These are phyloP conservation scores for Plebejus argus DNA, from an alignment of 2,888 invertebrate species.

Conservation along the genomic window DNA sequence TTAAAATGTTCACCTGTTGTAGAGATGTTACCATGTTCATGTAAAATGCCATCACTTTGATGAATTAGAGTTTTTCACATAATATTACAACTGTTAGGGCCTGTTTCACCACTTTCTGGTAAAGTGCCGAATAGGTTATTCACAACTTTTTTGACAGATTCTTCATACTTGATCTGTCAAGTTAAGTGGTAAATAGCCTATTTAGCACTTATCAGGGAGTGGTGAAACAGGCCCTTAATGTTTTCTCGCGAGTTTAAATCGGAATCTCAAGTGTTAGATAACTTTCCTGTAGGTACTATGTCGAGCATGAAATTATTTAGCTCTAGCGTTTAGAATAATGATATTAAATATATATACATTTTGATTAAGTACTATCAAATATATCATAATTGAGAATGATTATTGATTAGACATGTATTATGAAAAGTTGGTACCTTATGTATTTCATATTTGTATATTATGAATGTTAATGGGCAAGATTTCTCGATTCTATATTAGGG, in stretches of 20 bases:
- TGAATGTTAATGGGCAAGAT: conserved; percentile 61
- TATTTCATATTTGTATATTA: conserved; percentile 63
- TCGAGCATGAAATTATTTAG: conserved; percentile 46
- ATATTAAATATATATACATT: conserved; percentile 64
- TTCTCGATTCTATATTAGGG: conserved; percentile 55
- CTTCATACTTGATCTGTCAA: no score
- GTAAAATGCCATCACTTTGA: conserved; percentile 39
- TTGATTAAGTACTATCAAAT: conserved; percentile 61
- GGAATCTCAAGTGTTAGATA: conserved; percentile 56
- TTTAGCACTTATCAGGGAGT: no score
- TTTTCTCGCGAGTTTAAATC: conserved; percentile 46
- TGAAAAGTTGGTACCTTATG: conserved; percentile 47
- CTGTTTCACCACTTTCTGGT: no score
- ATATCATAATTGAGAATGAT: conserved; percentile 62
- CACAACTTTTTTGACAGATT: no score
- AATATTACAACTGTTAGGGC: conserved; percentile 41
- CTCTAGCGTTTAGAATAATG: conserved; percentile 59
- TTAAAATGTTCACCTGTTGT: conserved; percentile 17
- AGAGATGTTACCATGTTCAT: conserved; percentile 33
- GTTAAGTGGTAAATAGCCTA: no score
- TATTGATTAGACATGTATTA: conserved; percentile 58
- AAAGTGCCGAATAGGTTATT: no score
- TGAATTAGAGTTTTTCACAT: conserved; percentile 39
- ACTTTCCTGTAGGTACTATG: conserved; percentile 50
- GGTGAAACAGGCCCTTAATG: no score